Conservation (phyloP, 1,140 invertebrate genomes). For the Coptotermes formosanus region DNA sequence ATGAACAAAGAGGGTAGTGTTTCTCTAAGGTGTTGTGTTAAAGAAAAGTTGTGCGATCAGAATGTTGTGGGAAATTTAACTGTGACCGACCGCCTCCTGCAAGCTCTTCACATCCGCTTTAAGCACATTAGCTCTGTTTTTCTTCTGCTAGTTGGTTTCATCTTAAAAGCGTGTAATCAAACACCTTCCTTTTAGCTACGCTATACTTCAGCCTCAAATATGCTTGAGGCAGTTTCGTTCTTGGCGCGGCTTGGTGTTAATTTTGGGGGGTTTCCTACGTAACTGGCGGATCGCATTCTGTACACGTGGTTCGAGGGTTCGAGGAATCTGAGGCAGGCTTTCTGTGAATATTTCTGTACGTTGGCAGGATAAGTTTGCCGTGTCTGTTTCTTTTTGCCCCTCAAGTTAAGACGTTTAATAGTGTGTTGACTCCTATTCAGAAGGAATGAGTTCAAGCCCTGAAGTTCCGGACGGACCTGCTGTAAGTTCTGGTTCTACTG, state of each 20-base stretch:
- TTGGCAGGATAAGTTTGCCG: not conserved
- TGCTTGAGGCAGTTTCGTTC: not conserved
- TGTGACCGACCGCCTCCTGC: not conserved
- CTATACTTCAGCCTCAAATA: not conserved
- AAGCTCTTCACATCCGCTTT: not conserved
- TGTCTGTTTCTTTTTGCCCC: no score
- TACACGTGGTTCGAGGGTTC: conserved; percentile 7
- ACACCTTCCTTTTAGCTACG: conserved; percentile 14
- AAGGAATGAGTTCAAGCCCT: no score
- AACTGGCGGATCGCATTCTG: not conserved
- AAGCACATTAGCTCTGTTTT: not conserved
- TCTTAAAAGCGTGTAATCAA: conserved; percentile 11
- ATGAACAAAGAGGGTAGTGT: no score
- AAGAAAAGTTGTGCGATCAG: not conserved
- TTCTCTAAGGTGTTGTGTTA: no score
- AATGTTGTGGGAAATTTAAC: not conserved
- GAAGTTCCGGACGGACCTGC: no score
- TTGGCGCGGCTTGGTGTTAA: not conserved
- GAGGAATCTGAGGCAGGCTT: no score
- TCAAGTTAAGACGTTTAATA: no score
- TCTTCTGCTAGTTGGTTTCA: not conserved
- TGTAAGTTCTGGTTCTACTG: no score
- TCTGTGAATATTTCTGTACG: not conserved
- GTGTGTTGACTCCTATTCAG: no score
- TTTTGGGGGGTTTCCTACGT: not conserved